These are phyloP conservation scores for Sthenelais limicola DNA, from an alignment of 2,888 invertebrate genomes.

Conservation along the genomic window DNA sequence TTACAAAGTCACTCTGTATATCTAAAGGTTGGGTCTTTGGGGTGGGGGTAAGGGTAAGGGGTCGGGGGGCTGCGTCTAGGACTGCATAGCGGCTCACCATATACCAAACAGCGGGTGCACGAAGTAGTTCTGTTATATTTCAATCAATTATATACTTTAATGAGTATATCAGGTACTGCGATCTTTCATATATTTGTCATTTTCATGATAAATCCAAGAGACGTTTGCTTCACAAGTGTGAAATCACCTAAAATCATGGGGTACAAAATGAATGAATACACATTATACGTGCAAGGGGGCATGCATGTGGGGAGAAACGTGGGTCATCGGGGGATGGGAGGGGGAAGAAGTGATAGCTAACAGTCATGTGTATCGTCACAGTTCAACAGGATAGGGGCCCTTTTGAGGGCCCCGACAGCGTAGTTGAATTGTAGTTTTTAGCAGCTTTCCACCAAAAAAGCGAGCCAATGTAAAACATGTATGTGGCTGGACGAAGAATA, in stretches of 20 bases:
- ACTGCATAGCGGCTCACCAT: slow-evolving; percentile 33
- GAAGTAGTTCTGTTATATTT: slow-evolving; percentile 35
- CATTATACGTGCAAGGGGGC: slow-evolving; percentile 25
- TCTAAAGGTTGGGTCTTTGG: too few relatives aligned
- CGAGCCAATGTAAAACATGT: slow-evolving; percentile 32
- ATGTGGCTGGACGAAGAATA: slow-evolving; percentile 29
- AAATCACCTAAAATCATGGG: slow-evolving; percentile 38
- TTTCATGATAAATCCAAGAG: slow-evolving; percentile 20
- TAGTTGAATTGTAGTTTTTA: slow-evolving; percentile 34
- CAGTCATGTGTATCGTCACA: slow-evolving; percentile 26
- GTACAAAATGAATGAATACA: slow-evolving; percentile 37
- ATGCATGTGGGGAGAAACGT: slow-evolving; percentile 6
- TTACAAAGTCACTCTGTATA: too few relatives aligned
- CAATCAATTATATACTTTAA: slow-evolving; percentile 39
- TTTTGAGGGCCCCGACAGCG: slow-evolving; percentile 7
- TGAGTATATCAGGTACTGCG: slow-evolving; percentile 45
- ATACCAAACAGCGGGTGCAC: slow-evolving; percentile 24
- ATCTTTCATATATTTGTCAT: slow-evolving; percentile 30
- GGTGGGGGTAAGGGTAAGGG: too few relatives aligned
- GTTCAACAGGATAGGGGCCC: slow-evolving; percentile 32
- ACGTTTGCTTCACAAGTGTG: slow-evolving; percentile 36
- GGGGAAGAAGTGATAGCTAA: slow-evolving; percentile 15
- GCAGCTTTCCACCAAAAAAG: slow-evolving; percentile 39
- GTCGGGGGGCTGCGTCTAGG: slow-evolving; percentile 23
- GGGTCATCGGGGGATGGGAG: slow-evolving; percentile 11